Evolutionary conservation across 2,797 vertebrate species (phyloP), one percentile per base, ranked within the genome.

Genomic region (Leptoclinus maculatus): DNA sequence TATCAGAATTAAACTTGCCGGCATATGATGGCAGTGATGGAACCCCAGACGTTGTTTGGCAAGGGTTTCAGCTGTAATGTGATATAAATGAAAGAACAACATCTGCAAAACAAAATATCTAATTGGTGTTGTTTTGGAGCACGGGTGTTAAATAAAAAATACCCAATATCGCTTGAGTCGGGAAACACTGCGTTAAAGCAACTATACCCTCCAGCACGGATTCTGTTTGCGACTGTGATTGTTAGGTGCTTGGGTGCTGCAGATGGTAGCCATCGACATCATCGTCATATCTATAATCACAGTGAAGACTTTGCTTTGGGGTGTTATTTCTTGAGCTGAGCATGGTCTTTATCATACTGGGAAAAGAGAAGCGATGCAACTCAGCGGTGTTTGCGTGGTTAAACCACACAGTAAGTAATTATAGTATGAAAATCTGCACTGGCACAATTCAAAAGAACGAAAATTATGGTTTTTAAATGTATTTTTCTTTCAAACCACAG

Each of bases 231-330:
- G 69, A 19, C 62, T 63, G 69, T 86, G 54, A 80, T 73, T 65
- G 56, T 70, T 70, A 69, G 59, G 58, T 73, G 38, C 66, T 75
- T 67, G 80, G 66, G 54, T 78, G 71, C 76, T 77, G 66, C 75
- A 89, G 79, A 83, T 69, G 69, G 86, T 47, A 66, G 63, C 45
- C 75, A 79, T 85, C 80, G 47, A 25, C 43, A 81, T 86, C 66
- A 71, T 71, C 75, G 64, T 79, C 80, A 59, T 79, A 78, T 82
- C 70, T 83, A 71, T 76, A 83, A 83, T 86, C 67, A 79, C 39
- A 49, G 29, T 45, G 45, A 76, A 72, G 56, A 41, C 57, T 67
- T 59, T 78, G 57, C 74, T 80, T 63, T 4, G 51, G 78, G 58
- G 62, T 83, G 73, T 71, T 79, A 70, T 84, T 75, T 69, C 64